Evolutionary conservation across 2,797 vertebrate genomes (phyloP).

Genomic region (Gephyroberyx darwinii): DNA sequence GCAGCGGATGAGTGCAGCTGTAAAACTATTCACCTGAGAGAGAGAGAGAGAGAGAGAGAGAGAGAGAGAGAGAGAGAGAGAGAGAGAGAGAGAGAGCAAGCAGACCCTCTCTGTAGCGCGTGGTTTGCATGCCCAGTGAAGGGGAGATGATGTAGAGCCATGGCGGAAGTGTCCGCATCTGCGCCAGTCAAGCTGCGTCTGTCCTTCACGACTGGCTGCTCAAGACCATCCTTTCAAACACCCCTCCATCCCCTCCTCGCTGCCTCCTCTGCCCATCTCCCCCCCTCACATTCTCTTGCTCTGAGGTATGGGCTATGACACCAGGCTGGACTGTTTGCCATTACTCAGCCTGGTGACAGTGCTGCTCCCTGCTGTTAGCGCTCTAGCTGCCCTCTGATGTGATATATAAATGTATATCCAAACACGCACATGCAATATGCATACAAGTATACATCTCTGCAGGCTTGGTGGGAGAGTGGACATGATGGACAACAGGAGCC

Average conservation of each 20-base stretch:
- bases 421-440: constrained; percentile 53
- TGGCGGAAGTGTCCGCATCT: constrained; percentile 85
- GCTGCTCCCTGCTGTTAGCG: constrained; percentile 60
- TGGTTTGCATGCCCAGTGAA: constrained; percentile 86
- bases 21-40: constrained; percentile 39
- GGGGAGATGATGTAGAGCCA: constrained; percentile 94
- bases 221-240: constrained; percentile 80
- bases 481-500: constrained; percentile 43
- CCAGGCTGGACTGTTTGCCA: constrained; percentile 74
- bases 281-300: constrained; percentile 55
- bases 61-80: constrained; percentile 67
- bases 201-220: constrained; percentile 93
- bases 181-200: constrained; percentile 84
- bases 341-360: constrained; percentile 77
- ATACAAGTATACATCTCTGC: constrained; percentile 33
- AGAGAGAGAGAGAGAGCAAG: constrained; percentile 53
- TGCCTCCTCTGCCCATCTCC: constrained; percentile 40
- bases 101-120: constrained; percentile 58
- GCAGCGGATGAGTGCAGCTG: too few relatives aligned
- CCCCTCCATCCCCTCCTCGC: constrained; percentile 60
- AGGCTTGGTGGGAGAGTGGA: neutral
- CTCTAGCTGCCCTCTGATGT: constrained; percentile 53
- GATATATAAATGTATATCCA: constrained; percentile 72
- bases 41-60: constrained; percentile 74
- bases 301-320: constrained; percentile 81